Base-by-base conservation (phyloP, 2,113 vertebrate species). In the Lipophrys pholis region DNA sequence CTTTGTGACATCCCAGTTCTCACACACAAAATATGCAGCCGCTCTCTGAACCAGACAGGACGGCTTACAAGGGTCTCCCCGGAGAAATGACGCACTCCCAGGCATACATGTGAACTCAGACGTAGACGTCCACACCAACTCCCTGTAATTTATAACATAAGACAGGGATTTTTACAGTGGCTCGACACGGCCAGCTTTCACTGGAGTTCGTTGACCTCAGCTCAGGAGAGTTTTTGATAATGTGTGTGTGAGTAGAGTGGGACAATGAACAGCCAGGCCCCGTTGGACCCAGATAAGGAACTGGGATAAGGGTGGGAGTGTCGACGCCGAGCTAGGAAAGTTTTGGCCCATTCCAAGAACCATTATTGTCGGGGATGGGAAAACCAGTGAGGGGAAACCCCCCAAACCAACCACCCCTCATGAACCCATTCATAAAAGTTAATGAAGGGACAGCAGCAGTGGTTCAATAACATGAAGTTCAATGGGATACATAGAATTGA, bases 211-310 rank as follows among this genome's bases (percentile, higher is more conserved):
- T 5, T 70, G 63, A 85, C 67, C 65, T 17, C 1, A 30, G 1
- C 63, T 45, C 30, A 16, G 54, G 54, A 75, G 66, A 60, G 54
- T 73, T 69, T 61, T 30, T 30, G 69, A 73, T 60, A n/a, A 39
- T 72, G 73, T 35, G 38, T 62, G 16, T 46, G 59, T 10, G 53
- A 52, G 66, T 14, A 50, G 17, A 61, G n/a, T 1, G 4, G 36
- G 65, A 83, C 82, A 85, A 76, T 83, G 69, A 80, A 59, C 8
- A 42, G 51, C 70, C 53, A 15, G 58, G 9, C 61, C 64, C 62
- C 69, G 12, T 1, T 17, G 73, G 67, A 43, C 40, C 42, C 84
- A 84, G 86, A 87, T 86, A 87, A 85, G 86, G 76, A 85, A 72
- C 43, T 56, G 14, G 79, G 84, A 84, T 86, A 80, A 78, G 51